These are phyloP conservation scores for Threskiornis aethiopicus DNA, from an alignment of 2,797 vertebrate genomes.

Conservation along the genomic window DNA sequence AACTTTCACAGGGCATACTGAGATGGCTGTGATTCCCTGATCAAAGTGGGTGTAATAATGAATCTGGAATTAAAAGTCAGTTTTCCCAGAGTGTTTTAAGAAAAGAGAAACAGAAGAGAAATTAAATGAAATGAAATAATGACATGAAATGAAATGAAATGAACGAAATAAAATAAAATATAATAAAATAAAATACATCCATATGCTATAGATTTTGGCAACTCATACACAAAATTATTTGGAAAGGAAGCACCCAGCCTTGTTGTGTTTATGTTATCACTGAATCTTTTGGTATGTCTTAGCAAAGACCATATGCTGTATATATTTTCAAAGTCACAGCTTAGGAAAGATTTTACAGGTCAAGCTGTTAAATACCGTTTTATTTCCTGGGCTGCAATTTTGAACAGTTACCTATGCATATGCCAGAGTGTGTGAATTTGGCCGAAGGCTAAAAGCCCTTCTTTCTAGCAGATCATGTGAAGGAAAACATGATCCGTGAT, in stretches of 20 bases:
- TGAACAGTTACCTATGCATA: not conserved
- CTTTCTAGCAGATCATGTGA: not conserved
- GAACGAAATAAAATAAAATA: not conserved
- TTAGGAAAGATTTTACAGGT: slow-evolving; percentile 30
- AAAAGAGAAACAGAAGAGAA: not conserved
- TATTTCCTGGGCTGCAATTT: slow-evolving; percentile 1
- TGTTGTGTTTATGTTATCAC: not conserved
- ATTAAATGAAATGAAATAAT: not conserved
- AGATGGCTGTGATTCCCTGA: not conserved
- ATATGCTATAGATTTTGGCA: not conserved
- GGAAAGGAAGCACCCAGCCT: not conserved
- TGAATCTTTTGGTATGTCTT: slow-evolving; percentile 20
- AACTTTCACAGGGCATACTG: not conserved
- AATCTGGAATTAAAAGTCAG: not conserved
- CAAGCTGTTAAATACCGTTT: slow-evolving; percentile 1
- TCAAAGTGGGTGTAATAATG: not conserved
- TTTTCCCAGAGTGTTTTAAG: not conserved
- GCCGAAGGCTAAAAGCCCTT: not conserved
- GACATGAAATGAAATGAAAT: not conserved
- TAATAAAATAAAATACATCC: not conserved
- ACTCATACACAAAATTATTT: not conserved
- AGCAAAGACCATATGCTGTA: slow-evolving; percentile 22
- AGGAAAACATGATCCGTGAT: not conserved
- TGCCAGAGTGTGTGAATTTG: not conserved
- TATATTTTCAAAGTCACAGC: slow-evolving; percentile 20